Conservation (phyloP, 1,140 invertebrate genomes). For the Listronotus bonariensis region DNA sequence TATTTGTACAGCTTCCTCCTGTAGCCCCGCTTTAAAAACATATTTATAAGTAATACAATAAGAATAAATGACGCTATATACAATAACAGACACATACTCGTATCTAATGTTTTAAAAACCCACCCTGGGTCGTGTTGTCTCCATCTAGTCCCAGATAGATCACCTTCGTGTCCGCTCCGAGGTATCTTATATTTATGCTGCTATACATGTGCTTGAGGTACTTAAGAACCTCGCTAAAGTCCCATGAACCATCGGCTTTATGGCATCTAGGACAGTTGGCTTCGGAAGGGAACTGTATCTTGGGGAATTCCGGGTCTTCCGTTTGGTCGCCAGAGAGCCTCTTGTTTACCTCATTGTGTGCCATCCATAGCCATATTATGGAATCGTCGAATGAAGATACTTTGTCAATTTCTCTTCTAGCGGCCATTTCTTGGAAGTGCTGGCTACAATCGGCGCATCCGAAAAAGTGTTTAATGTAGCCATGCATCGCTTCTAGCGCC, state of each 20-base stretch:
- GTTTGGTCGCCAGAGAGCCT: slow-evolving; percentile 82
- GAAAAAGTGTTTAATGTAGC: slow-evolving; percentile 92
- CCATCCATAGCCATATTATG: slow-evolving; percentile 92
- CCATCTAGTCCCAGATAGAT: slow-evolving; percentile 40
- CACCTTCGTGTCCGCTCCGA: slow-evolving; percentile 50
- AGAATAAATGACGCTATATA: slow-evolving; percentile 72
- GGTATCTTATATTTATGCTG: slow-evolving; percentile 50
- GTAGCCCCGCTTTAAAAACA: slow-evolving; percentile 72
- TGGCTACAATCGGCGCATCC: slow-evolving; percentile 87
- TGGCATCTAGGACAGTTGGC: slow-evolving; percentile 74
- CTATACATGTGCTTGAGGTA: slow-evolving; percentile 80
- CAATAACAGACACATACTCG: slow-evolving; percentile 75
- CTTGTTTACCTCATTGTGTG: slow-evolving; percentile 93
- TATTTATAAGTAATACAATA: slow-evolving; percentile 75
- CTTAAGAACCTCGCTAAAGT: slow-evolving; percentile 69
- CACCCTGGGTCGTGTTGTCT: slow-evolving; percentile 19
- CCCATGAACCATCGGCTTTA: slow-evolving; percentile 66
- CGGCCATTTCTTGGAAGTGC: slow-evolving; percentile 86
- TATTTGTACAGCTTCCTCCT: slow-evolving; percentile 67
- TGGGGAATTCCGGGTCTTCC: slow-evolving; percentile 90
- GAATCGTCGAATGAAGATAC: slow-evolving; percentile 73
- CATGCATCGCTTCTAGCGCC: slow-evolving; percentile 81
- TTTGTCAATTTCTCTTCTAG: slow-evolving; percentile 67
- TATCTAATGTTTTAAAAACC: slow-evolving; percentile 62
- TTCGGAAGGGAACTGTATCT: slow-evolving; percentile 85